Base-by-base conservation (phyloP, 2,797 vertebrate genomes). In the Paratrypauchen microcephalus region DNA sequence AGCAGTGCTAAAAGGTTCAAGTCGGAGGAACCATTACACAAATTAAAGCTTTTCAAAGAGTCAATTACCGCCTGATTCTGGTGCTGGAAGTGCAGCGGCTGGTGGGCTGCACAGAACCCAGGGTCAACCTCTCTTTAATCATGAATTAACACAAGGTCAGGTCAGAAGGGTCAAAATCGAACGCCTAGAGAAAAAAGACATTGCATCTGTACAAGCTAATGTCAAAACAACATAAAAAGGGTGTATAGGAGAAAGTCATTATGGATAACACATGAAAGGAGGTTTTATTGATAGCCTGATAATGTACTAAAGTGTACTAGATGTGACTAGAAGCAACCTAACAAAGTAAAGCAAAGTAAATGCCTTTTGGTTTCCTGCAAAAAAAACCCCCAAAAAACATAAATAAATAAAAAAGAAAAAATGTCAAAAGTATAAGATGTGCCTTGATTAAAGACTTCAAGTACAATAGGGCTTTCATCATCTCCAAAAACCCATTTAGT, bases 41-140 rank as follows among this genome's bases (percentile, higher is more conserved):
- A 78, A 78, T 81, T 75, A 77, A 85, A 73, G 45, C 36, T 70
- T 63, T 74, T 79, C 59, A 80, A 77, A 66, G 60, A 71, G 67
- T 80, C 66, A 66, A 68, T 75, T 80, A 80, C 19, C 9, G 48
- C 19, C 59, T 45, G 55, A 70, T 68, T 74, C 41, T 57, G 26
- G 19, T 36, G 30, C 48, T 52, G 24, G 48, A 18, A 64, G 41
- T 9, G 1, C 5, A 59, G 66, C 36, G 59, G 66, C 36, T 59
- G 60, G 66, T 82, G 18, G 45, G 70, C 65, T n/a, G 55, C 6
- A 58, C 65, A 47, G 48, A 74, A 65, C 39, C 61, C 63, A 47
- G 68, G 71, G 69, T 76, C 32, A 63, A 76, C 67, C 70, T 72
- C 24, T 48, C 70, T 72, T 77, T 77, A 79, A 80, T 77, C 56